Base-by-base conservation (phyloP, 2,113 vertebrate species). In the Tor tambroides region DNA sequence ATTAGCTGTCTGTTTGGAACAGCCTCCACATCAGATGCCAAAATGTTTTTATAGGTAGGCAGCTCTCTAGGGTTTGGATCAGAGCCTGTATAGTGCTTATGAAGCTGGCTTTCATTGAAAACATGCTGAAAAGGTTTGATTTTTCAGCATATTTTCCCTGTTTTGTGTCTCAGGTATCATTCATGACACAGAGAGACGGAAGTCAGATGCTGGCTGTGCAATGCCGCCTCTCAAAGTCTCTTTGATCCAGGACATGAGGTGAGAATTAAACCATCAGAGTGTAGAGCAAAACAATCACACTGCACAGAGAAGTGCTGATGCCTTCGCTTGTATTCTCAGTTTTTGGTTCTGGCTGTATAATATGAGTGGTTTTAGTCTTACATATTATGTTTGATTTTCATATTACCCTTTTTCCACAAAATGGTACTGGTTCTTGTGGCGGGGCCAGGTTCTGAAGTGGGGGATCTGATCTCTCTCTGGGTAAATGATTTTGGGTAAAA, bases 221-320 rank as follows among this genome's bases (percentile, higher is more conserved):
- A 96, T 99, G 97, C 95, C 96, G 11, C 97, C 97, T 85, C 95
- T 99, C 30, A 97, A 96, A 93, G 93, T 99, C 86, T 99, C 98
- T 30, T 95, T 99, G 32, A 95, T 98, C 87, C 97, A 98, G 91
- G 98, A 99, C 92, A 99, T 99, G 98, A 97, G 97, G 98, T 98
- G 91, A 94, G 94, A 54, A 21, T 30, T 9, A 30, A 78, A 78
- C 43, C 23, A 17, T 49, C 49, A 46, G 9, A 49, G 74, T 23
- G 26, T 54, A 32, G 15, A 78, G 26, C n/a, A 49, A 32, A 49
- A n/a, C 43, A 78, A 54, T 49, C 14, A 28, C 75, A 77, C 43
- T n/a, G 14, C 71, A 74, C 71, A 6, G 71, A 43, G 69, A 38
- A 72, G 19, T 38, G 71, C 5, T 63, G 61, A 63, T n/a, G 9